These are phyloP conservation scores for Dendrophyllia cribrosa DNA, from an alignment of 64 coral and sea anemone species.

Conservation along the genomic window DNA sequence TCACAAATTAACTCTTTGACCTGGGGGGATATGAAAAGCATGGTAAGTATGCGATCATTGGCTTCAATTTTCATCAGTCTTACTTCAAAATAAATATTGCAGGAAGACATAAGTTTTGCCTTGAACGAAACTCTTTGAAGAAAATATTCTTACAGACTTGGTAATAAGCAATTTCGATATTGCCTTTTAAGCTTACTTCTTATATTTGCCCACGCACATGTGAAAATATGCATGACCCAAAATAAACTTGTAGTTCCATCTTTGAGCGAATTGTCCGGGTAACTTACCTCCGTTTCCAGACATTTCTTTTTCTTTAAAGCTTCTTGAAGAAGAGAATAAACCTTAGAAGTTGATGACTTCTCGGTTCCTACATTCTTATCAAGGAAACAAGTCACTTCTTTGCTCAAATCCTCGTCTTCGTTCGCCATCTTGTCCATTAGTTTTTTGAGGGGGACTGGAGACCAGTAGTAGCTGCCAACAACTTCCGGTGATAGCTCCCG, in stretches of 20 bases:
- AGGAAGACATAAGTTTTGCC: not conserved
- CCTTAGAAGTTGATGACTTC: slow-evolving; percentile 1
- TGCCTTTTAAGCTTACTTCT: not conserved
- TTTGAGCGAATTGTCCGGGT: not conserved
- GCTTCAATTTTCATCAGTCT: not conserved
- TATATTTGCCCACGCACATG: not conserved
- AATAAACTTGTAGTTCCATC: not conserved
- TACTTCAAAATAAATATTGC: too few relatives aligned
- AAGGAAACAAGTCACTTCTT: slow-evolving; percentile 48
- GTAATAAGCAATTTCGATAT: not conserved
- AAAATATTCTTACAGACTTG: not conserved
- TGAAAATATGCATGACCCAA: not conserved
- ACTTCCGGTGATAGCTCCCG: not conserved
- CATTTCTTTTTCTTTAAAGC: slow-evolving; percentile 45
- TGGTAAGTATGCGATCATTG: not conserved
- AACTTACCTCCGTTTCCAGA: slow-evolving; percentile 53
- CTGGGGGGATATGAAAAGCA: not conserved
- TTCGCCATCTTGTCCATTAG: slow-evolving; percentile 53
- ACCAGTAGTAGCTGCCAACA: not conserved
- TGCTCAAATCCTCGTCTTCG: slow-evolving; percentile 38
- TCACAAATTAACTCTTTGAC: not conserved
- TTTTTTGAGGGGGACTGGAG: slow-evolving; percentile 16
- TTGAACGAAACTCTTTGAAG: not conserved
- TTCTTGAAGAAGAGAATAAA: slow-evolving; percentile 46
- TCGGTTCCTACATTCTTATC: slow-evolving; percentile 55